These are phyloP conservation scores for Andrena camellia DNA, from an alignment of 2,888 invertebrate species.

Conservation along the genomic window DNA sequence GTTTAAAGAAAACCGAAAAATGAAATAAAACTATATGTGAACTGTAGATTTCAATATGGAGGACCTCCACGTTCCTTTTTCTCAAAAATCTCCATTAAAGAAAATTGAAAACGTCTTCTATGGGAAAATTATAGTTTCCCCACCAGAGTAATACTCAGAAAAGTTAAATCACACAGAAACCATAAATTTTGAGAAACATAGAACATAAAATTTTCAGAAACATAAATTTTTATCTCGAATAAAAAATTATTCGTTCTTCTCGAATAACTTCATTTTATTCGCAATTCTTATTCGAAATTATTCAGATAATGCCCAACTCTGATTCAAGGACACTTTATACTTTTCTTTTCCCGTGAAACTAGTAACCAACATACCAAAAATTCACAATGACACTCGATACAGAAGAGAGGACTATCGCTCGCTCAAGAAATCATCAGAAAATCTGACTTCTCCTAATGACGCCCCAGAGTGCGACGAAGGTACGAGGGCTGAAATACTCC, in stretches of 20 bases:
- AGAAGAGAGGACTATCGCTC: too few species aligned
- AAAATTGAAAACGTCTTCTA: background rate
- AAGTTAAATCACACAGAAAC: conserved; percentile 3
- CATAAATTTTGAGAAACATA: too few species aligned
- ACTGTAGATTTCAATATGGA: background rate
- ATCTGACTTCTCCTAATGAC: background rate
- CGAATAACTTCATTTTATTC: too few species aligned
- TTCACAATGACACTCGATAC: too few species aligned
- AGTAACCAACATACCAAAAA: background rate
- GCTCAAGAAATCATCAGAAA: too few species aligned
- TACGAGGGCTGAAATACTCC: background rate
- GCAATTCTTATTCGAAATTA: too few species aligned
- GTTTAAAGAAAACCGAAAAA: too few species aligned
- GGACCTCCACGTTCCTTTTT: background rate
- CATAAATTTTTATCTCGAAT: too few species aligned
- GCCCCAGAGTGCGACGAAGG: background rate
- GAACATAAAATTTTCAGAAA: too few species aligned
- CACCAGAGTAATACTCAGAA: conserved; percentile 5
- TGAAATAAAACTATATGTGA: background rate
- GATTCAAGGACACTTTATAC: background rate
- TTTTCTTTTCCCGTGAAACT: background rate
- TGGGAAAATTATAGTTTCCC: background rate
- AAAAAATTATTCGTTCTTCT: too few species aligned
- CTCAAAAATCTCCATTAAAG: background rate
- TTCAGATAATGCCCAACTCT: too few species aligned